Evolutionary conservation across 2,113 vertebrate genomes (phyloP).

Genomic region (Cyphomyrus plagiostoma): DNA sequence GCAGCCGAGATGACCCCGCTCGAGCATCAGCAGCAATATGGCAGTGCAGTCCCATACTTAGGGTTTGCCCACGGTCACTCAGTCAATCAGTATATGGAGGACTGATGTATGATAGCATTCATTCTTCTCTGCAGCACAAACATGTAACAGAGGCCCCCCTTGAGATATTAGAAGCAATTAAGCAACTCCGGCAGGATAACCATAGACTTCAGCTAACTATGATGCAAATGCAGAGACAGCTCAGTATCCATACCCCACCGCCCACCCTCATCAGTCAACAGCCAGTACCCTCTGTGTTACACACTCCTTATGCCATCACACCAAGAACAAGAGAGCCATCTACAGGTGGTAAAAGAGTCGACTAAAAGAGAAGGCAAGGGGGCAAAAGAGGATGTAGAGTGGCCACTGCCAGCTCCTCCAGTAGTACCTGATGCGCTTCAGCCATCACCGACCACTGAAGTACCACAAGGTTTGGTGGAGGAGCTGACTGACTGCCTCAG

Average conservation of each 20-base stretch:
- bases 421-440: neutral
- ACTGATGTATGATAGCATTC: neutral
- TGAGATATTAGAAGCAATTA: neutral
- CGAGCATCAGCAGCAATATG: neutral
- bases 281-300: neutral
- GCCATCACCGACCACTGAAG: neutral
- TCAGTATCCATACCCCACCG: neutral
- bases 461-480: neutral
- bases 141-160: neutral
- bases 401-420: neutral
- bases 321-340: neutral
- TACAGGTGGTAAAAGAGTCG: neutral
- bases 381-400: neutral
- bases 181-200: neutral
- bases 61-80: neutral
- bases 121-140: neutral
- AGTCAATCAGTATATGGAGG: neutral
- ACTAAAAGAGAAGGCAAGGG: neutral
- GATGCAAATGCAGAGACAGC: neutral
- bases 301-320: neutral
- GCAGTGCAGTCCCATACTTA: neutral
- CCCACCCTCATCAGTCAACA: neutral
- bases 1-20: neutral
- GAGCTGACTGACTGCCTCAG: neutral
- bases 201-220: neutral